Evolutionary conservation across 2,113 vertebrate genomes (phyloP).

Genomic region (Irena cyanogastra): DNA sequence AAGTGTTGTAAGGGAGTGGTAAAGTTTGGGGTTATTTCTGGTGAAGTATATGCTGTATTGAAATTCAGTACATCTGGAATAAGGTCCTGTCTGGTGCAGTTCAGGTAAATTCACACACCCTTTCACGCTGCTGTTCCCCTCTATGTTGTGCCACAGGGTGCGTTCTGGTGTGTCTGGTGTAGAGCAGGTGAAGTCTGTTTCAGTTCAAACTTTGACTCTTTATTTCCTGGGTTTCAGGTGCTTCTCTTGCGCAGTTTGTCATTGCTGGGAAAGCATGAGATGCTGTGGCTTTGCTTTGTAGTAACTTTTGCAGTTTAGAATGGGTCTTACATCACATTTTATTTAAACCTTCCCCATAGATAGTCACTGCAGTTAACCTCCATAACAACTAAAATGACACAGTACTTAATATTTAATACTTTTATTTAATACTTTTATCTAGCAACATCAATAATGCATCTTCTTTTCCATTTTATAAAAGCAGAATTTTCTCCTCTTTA

Average conservation of each 20-base stretch:
- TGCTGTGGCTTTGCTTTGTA: not conserved
- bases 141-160: fast-evolving
- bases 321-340: not conserved
- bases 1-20: not conserved
- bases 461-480: not conserved
- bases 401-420: not conserved
- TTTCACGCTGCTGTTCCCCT: not conserved
- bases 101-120: not conserved
- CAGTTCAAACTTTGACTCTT: not conserved
- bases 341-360: not conserved
- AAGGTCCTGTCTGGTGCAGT: not conserved
- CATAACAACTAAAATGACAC: not conserved
- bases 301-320: not conserved
- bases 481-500: not conserved
- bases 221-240: not conserved
- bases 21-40: not conserved
- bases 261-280: not conserved
- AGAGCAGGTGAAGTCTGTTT: not conserved
- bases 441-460: not conserved
- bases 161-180: not conserved
- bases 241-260: not conserved
- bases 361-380: not conserved
- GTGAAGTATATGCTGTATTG: not conserved
- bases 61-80: not conserved
- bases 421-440: not conserved